A percentile compares a stretch with the other conserved stretches of the same genome.
Evolutionary conservation across 37 sponge, comb jelly and placozoan species (phyloP).

Genomic region (Dysidea cf. avara): DNA sequence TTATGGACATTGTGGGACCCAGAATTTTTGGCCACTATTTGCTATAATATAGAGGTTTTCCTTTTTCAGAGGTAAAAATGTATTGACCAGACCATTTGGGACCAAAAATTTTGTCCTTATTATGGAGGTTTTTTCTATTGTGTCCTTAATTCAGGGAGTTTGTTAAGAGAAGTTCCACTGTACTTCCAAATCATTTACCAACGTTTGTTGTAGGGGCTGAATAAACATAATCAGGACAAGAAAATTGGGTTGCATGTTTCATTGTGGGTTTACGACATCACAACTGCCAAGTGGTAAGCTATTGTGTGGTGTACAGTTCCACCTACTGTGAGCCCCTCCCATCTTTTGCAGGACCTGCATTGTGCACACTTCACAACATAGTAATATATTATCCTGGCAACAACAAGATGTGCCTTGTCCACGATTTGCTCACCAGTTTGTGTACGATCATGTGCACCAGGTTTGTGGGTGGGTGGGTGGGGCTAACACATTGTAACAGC

Average conservation of each 20-base stretch:
- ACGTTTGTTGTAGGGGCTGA: no score
- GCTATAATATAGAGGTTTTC: no score
- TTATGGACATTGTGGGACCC: no score
- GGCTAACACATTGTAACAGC: background rate
- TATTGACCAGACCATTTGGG: no score
- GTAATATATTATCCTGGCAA: constrained; percentile 1
- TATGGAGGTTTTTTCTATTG: no score
- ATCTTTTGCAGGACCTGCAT: constrained; percentile 22
- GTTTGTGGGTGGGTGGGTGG: constrained; percentile 15
- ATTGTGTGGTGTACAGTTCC: background rate
- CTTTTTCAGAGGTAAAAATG: no score
- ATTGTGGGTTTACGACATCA: constrained; percentile 34
- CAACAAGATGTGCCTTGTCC: constrained; percentile 50
- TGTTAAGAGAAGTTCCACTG: no score
- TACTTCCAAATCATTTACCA: no score
- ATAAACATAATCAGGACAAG: no score
- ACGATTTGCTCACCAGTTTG: constrained; percentile 77
- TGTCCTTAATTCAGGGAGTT: no score
- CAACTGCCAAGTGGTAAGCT: constrained; percentile 14
- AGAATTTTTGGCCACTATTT: no score
- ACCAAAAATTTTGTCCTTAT: no score
- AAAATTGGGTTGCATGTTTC: constrained; percentile 11
- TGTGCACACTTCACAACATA: background rate
- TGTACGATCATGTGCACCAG: constrained; percentile 52
- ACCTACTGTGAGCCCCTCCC: background rate